phyloP scores from a whole-genome alignment of 2,797 vertebrate species.

The Loriculus beryllinus region DNA sequence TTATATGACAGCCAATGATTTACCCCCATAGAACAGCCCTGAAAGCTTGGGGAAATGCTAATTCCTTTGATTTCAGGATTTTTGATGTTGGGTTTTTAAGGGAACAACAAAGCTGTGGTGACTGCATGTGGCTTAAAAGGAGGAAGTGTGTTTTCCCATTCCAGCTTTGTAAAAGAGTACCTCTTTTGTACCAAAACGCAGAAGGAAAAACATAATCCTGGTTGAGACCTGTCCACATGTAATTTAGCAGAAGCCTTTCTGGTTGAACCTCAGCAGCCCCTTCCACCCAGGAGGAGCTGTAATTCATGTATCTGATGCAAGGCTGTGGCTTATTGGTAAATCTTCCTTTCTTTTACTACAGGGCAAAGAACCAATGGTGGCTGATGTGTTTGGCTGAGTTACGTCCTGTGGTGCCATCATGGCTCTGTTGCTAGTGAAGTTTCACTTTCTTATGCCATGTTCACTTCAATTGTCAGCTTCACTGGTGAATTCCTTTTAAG shows the following conservation, averaged over 20 bases:
- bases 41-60: not conserved
- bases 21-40: not conserved
- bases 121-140: not conserved
- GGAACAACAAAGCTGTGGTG: constrained; percentile 27
- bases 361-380: not conserved
- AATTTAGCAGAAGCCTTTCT: not conserved
- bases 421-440: not conserved
- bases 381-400: not conserved
- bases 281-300: constrained; percentile 24
- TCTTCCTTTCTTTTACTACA: not conserved
- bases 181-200: not conserved
- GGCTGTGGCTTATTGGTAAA: not conserved
- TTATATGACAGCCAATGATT: not conserved
- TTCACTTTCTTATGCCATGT: not conserved
- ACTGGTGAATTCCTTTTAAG: constrained; percentile 12
- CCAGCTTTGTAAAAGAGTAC: not conserved
- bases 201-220: not conserved
- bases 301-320: not conserved
- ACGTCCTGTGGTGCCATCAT: not conserved
- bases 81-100: constrained; percentile 32
- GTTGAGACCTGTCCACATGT: not conserved
- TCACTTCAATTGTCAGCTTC: not conserved
- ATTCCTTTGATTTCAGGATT: constrained; percentile 8
- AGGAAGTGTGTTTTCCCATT: not conserved
- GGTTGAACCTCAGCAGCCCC: not conserved